Percentiles rank a stretch among this genome's conserved stretches.
Conservation (phyloP, 2,888 invertebrate species). For the Argynnis bischoffii region DNA sequence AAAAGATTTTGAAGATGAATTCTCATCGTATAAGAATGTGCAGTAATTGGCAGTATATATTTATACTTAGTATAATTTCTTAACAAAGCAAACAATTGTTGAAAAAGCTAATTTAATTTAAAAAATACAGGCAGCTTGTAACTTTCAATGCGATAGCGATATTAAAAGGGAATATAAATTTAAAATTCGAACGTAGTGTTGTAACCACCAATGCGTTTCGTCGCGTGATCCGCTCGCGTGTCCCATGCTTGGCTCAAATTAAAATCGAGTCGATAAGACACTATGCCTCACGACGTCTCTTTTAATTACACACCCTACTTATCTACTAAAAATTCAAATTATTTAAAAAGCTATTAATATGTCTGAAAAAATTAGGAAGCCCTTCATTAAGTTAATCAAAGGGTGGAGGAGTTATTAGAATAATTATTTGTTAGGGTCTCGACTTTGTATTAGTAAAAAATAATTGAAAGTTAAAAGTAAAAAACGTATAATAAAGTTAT, state of each 20-base stretch:
- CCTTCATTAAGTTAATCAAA: constrained; percentile 28
- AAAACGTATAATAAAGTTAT: constrained; percentile 10
- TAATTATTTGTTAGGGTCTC: constrained; percentile 19
- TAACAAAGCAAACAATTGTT: constrained; percentile 2
- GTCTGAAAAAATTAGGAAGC: constrained; percentile 23
- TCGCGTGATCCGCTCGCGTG: constrained; percentile 80
- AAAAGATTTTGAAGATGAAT: too few relatives aligned
- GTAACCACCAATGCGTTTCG: constrained; percentile 58
- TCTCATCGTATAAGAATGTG: too few relatives aligned
- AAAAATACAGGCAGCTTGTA: constrained; percentile 37
- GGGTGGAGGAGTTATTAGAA: constrained; percentile 16
- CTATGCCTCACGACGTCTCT: constrained; percentile 78
- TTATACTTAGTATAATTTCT: background rate
- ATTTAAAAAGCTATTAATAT: constrained; percentile 45
- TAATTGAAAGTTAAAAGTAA: background rate
- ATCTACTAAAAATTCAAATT: constrained; percentile 68
- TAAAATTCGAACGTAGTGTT: constrained; percentile 56
- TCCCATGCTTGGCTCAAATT: constrained; percentile 78
- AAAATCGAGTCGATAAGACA: constrained; percentile 78
- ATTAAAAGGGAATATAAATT: constrained; percentile 66
- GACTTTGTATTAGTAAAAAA: background rate
- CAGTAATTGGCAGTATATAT: constrained; percentile 1
- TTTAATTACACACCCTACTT: constrained; percentile 79
- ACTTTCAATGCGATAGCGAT: constrained; percentile 55
- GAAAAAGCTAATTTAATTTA: constrained; percentile 28